Conservation (phyloP, 2,113 vertebrate species). For the Cebus imitator region DNA sequence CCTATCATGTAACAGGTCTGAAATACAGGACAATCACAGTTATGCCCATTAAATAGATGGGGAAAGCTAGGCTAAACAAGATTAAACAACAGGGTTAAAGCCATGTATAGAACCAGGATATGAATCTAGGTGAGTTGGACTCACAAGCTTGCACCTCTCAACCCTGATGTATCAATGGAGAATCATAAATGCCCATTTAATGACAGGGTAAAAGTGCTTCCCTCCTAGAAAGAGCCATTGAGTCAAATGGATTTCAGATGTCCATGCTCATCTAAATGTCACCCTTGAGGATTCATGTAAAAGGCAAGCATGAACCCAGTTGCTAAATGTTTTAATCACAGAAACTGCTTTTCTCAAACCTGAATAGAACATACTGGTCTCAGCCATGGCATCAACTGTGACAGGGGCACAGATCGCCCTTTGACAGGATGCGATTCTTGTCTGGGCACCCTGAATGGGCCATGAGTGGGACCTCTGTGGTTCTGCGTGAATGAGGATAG, state of each 20-base stretch:
- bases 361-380: not conserved
- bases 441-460: not conserved
- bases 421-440: not conserved
- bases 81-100: not conserved
- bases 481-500: not conserved
- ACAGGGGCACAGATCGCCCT: not conserved
- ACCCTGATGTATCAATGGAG: not conserved
- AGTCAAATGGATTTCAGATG: not conserved
- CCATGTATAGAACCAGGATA: not conserved
- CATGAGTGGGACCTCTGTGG: not conserved
- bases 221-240: not conserved
- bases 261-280: not conserved
- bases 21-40: too few relatives aligned
- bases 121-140: not conserved
- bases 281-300: not conserved
- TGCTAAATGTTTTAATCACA: constrained; percentile 4
- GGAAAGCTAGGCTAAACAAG: not conserved
- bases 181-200: not conserved
- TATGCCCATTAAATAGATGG: not conserved
- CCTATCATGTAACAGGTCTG: not conserved
- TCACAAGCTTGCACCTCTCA: not conserved
- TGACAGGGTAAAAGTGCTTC: not conserved
- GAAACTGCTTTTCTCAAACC: not conserved
- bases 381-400: not conserved
- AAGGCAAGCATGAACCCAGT: not conserved